phyloP scores from a whole-genome alignment of 2,113 vertebrate genomes.

The Protobothrops flavoviridis region DNA sequence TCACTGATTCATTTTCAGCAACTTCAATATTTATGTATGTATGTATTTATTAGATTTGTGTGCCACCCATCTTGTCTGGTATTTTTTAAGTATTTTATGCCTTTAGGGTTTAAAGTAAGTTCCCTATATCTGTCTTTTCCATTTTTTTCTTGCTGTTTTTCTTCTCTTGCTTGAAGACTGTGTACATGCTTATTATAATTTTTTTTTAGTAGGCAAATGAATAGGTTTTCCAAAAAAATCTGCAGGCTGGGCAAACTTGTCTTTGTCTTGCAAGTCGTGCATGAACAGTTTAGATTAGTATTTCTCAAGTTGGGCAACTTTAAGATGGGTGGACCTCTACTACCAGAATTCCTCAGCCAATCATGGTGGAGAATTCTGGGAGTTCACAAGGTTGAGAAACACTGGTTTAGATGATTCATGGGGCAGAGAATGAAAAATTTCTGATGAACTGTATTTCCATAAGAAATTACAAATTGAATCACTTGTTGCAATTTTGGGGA shows the following conservation, averaged over 20 bases:
- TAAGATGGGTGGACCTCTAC: neutral
- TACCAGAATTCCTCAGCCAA: neutral
- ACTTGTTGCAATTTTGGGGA: neutral
- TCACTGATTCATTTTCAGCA: neutral
- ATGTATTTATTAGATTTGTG: neutral
- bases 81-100: neutral
- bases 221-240: constrained; percentile 7
- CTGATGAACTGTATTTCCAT: constrained; percentile 1
- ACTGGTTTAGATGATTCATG: constrained; percentile 39
- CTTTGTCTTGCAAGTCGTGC: constrained; percentile 43
- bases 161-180: neutral
- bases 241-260: constrained; percentile 51
- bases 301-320: neutral
- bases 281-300: constrained; percentile 26
- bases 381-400: neutral
- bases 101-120: neutral
- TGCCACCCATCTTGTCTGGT: neutral
- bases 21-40: neutral
- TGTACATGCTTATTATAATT: neutral
- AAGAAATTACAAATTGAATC: constrained; percentile 1
- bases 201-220: neutral
- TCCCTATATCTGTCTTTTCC: neutral
- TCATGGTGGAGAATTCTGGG: neutral
- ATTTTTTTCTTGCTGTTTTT: neutral
- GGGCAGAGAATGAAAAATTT: constrained; percentile 31